Base-by-base conservation (phyloP, 2,113 vertebrate genomes). In the Tragelaphus strepsiceros region DNA sequence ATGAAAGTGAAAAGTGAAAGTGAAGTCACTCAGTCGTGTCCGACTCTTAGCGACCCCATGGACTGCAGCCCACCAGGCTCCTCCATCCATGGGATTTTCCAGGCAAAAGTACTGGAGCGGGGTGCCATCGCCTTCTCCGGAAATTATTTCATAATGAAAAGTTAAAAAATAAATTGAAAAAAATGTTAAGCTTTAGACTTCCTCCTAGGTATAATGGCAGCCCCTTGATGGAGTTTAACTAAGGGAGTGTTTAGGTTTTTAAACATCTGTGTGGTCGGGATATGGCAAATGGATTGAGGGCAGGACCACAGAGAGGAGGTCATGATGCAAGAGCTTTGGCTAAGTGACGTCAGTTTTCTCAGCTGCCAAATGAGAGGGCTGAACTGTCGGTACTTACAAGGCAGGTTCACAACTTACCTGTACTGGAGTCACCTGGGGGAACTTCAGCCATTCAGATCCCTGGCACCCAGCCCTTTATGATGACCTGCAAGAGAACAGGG, bases 131-230 rank as follows among this genome's bases (percentile, higher is more conserved):
- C 39, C 39, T 39, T 39, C 39, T 39, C 39, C 39, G 4, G 24
- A 90, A 95, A 53, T 61, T 59, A 74, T 95, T 84, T 90, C 39
- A 85, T 74, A 59, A 17, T 94, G n/a, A 78, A 85, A 85, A 93
- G 32, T 61, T 85, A 6, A 86, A 61, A 51, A 61, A 30, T 51
- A 86, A 51, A 43, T n/a, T 84, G 9, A 64, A 84, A 39, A 35
- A 28, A 39, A 14, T 39, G 51, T 43, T n/a, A 56, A 62, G 6
- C n/a, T 64, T 87, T 46, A 64, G 5, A 30, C 46, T 56, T 91
- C 58, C 35, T 43, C 22, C 71, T 26, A 26, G 71, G 1, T 26
- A 4, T 43, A 77, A 43, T 4, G 11, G 35, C 71, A 43, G 35
- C 11, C 35, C 71, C 71, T 43, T 77, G 35, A 2, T 43, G 22